A percentile compares a stretch with the other conserved stretches of the same genome.
Evolutionary conservation across 2,888 invertebrate species (phyloP).

Genomic region (Sminthurides aquaticus): DNA sequence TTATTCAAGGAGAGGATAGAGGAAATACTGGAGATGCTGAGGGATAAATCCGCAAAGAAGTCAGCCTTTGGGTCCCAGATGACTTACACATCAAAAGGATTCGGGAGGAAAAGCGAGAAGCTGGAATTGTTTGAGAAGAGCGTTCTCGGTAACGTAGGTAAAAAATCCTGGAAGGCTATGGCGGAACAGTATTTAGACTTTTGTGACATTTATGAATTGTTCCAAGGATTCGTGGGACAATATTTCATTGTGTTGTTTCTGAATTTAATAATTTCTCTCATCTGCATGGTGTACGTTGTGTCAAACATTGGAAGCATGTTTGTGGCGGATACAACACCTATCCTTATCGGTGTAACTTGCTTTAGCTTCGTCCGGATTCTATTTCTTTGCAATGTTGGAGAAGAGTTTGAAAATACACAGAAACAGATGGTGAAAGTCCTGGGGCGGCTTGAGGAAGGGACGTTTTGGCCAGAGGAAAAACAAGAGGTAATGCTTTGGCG

Average conservation of each 20-base stretch:
- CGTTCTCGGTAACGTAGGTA: neutral
- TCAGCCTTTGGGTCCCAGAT: neutral
- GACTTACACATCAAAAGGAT: neutral
- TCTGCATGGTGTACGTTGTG: constrained; percentile 10
- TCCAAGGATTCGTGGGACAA: neutral
- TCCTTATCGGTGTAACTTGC: neutral
- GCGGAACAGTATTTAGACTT: constrained; percentile 21
- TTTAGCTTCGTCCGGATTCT: constrained; percentile 13
- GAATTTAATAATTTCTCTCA: constrained; percentile 5
- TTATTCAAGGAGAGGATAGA: constrained; percentile 8
- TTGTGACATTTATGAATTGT: constrained; percentile 9
- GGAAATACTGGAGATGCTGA: neutral
- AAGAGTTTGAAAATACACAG: constrained; percentile 12
- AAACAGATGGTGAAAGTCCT: constrained; percentile 3
- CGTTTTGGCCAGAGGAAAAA: constrained; percentile 7
- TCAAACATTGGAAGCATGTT: neutral
- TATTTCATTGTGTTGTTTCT: constrained; percentile 14
- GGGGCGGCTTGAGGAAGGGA: neutral
- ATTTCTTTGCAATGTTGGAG: constrained; percentile 16
- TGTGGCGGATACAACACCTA: neutral
- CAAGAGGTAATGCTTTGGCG: constrained; percentile 9
- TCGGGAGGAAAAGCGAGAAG: neutral
- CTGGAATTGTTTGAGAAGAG: neutral
- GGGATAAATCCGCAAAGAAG: neutral
- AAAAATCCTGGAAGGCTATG: constrained; percentile 15